Percentiles rank a stretch among this genome's conserved stretches.
These are phyloP conservation scores for Melanophora roralis DNA, from an alignment of 2,888 invertebrate genomes.

Conservation along the genomic window DNA sequence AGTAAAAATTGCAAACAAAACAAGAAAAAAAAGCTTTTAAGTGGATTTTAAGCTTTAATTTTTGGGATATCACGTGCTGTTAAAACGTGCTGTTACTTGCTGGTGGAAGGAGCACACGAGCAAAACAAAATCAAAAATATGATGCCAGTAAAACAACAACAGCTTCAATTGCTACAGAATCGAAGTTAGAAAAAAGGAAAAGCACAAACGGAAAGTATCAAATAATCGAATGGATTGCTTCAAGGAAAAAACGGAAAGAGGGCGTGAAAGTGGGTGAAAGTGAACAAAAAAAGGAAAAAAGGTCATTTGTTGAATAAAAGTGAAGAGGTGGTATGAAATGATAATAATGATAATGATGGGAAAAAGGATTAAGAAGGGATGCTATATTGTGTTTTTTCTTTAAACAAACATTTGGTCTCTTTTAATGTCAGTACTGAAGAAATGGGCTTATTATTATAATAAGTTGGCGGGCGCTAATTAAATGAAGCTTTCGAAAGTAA, in stretches of 20 bases:
- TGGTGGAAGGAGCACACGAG: conserved; percentile 38
- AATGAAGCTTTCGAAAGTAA: conserved; percentile 14
- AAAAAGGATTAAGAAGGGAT: conserved; percentile 3
- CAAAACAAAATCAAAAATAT: conserved; percentile 45
- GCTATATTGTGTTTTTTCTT: too few species aligned
- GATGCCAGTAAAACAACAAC: background rate
- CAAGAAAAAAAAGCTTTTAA: background rate
- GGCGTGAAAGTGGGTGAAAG: background rate
- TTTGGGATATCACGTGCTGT: conserved; percentile 43
- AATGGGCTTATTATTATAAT: background rate
- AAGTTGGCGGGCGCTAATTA: conserved; percentile 42
- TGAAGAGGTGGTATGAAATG: conserved; percentile 8
- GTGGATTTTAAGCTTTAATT: conserved; percentile 58
- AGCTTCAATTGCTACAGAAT: too few species aligned
- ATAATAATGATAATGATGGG: background rate
- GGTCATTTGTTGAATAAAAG: conserved; percentile 46
- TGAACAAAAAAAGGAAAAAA: conserved; percentile 9
- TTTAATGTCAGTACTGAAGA: too few species aligned
- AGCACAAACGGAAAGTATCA: background rate
- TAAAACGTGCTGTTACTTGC: conserved; percentile 54
- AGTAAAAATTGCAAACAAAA: background rate
- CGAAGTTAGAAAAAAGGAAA: too few species aligned
- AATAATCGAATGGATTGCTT: background rate
- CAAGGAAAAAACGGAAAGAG: background rate
- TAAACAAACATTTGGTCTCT: too few species aligned